Evolutionary conservation across 2,797 vertebrate species (phyloP), one percentile per base, ranked within the genome.

Genomic region (Neoniphon sammara): DNA sequence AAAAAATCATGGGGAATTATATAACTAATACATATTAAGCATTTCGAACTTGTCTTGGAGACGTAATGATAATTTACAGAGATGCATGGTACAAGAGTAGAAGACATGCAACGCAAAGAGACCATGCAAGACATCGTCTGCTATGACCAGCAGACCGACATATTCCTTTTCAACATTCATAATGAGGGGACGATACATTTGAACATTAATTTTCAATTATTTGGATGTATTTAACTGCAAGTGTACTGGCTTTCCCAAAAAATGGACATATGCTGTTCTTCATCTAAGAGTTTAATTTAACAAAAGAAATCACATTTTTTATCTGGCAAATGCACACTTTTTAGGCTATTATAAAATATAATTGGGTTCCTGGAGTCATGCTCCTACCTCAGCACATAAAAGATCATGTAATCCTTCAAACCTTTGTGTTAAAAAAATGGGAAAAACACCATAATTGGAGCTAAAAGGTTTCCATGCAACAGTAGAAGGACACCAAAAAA

Each of bases 241-340:
- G n/a, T n/a, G n/a, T n/a, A n/a, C n/a, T n/a, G n/a, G 25, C 15
- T 31, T 25, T 31, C 18, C 54, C 25, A 23, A 25, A 53, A 21
- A 21, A 12, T 23, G 15, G 14, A n/a, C 31, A 34, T 1, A 10
- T 12, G 34, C 18, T 17, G 30, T 57, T 25, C 10, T 53, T 53
- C 30, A 57, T 46, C 44, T 15, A 46, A 46, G 17, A 34, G 53
- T 31, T 78, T 73, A 12, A 58, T 61, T 67, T 25, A 21, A 61
- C 73, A 55, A 66, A 64, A 9, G 52, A 72, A 30, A 11, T 27
- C 39, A 18, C 1, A 30, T 72, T 52, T 42, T 60, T 31, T n/a
- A 69, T 17, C 46, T 84, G 62, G 55, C 15, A 70, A 58, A 55
- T 72, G 57, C 64, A 56, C 36, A 55, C n/a, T 1, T 59, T 25